Evolutionary conservation across 2,888 invertebrate species (phyloP).

Genomic region (Watsonalla cultraria): DNA sequence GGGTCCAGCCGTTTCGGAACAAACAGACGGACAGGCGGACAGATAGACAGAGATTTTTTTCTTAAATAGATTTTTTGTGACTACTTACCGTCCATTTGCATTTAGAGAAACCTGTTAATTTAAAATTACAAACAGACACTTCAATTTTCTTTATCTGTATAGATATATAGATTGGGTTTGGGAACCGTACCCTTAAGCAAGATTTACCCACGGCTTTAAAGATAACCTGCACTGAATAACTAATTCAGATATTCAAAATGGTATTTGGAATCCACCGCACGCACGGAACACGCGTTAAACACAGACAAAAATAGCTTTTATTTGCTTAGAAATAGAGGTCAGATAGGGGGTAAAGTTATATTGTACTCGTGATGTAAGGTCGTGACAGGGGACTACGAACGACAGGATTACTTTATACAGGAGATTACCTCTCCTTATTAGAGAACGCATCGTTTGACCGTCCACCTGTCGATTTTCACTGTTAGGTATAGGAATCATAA

Average conservation of each 20-base stretch:
- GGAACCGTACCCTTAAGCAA: background rate
- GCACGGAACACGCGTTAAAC: background rate
- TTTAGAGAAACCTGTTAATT: no score
- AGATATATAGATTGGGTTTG: background rate
- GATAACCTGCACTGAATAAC: slow-evolving; percentile 2
- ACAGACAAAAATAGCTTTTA: background rate
- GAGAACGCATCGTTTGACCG: no score
- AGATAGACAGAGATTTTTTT: no score
- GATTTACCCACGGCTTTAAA: slow-evolving; percentile 2
- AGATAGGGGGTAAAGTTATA: background rate
- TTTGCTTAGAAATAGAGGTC: background rate
- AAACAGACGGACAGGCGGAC: no score
- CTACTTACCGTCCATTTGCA: no score
- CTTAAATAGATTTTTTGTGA: no score
- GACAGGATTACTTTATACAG: background rate
- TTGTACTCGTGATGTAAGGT: background rate
- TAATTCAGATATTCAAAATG: slow-evolving; percentile 14
- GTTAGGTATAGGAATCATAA: no score
- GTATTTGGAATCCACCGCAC: background rate
- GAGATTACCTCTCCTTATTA: no score
- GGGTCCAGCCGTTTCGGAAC: no score
- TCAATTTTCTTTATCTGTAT: no score
- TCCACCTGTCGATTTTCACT: no score
- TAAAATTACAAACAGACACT: no score
- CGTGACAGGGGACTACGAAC: background rate